These are phyloP conservation scores for Propsilocerus akamusi DNA, from an alignment of 1,140 invertebrate species.

Conservation along the genomic window DNA sequence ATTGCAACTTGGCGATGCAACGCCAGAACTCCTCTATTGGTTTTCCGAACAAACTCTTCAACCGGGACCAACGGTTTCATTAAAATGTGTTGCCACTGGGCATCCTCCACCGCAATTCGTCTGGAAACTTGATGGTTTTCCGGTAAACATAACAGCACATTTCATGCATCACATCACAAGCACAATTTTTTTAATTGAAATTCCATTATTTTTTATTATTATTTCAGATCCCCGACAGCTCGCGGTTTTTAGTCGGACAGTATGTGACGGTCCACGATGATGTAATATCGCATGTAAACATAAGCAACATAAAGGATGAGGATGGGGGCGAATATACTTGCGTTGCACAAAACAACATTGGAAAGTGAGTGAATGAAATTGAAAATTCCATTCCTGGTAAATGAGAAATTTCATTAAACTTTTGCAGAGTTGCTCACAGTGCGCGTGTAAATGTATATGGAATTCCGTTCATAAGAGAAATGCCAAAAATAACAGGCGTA, in stretches of 20 bases:
- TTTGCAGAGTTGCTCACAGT: conserved; percentile 43
- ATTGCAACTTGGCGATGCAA: conserved; percentile 63
- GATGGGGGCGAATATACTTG: conserved; percentile 86
- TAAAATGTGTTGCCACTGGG: conserved; percentile 80
- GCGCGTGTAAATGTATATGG: conserved; percentile 84
- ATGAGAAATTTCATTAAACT: conserved; percentile 12
- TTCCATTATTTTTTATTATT: background rate
- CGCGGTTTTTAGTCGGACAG: conserved; percentile 71
- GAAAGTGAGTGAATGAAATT: conserved; percentile 25
- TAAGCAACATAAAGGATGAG: conserved; percentile 69
- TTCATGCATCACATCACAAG: no score
- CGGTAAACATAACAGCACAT: conserved; percentile 29
- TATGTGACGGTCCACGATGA: conserved; percentile 82
- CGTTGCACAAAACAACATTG: conserved; percentile 63
- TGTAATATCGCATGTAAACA: conserved; percentile 88
- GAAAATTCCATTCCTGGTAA: background rate
- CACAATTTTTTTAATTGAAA: no score
- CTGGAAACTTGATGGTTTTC: conserved; percentile 75
- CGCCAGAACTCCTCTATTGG: conserved; percentile 69
- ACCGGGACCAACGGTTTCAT: conserved; percentile 66
- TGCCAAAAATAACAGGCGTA: conserved; percentile 79
- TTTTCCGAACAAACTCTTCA: conserved; percentile 81
- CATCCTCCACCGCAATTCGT: conserved; percentile 79
- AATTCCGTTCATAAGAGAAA: conserved; percentile 68
- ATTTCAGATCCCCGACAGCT: conserved; percentile 22